These are phyloP conservation scores for Neodon shergylaensis DNA, from an alignment of 2,113 vertebrate species.

Conservation along the genomic window DNA sequence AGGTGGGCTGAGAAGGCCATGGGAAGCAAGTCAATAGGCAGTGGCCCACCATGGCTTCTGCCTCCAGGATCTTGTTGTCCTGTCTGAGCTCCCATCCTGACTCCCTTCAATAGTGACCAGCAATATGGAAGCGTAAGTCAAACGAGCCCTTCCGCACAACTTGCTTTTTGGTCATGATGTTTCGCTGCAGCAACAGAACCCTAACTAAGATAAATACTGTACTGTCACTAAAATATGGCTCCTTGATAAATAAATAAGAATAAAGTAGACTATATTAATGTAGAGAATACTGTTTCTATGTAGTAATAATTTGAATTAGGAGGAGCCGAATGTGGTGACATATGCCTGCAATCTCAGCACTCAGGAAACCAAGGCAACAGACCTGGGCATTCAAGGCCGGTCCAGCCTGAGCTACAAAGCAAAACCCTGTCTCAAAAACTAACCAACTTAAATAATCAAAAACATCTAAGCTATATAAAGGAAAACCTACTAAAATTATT, in stretches of 20 bases:
- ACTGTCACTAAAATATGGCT: constrained; percentile 16
- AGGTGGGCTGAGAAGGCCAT: no score
- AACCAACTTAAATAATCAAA: background rate
- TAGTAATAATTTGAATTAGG: background rate
- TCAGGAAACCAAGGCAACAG: background rate
- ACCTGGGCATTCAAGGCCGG: background rate
- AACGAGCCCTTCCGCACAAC: no score
- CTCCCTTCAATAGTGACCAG: no score
- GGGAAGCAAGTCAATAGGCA: no score
- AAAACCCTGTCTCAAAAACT: background rate
- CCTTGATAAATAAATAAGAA: background rate
- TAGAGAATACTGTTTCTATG: background rate
- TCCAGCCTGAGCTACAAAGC: background rate
- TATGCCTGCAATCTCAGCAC: background rate
- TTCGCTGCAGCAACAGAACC: no score
- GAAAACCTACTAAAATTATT: background rate
- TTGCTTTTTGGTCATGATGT: no score
- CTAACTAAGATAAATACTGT: background rate
- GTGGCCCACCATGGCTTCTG: no score
- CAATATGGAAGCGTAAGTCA: no score
- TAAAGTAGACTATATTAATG: background rate
- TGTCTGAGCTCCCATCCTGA: no score
- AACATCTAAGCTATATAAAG: background rate
- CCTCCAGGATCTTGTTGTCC: no score
- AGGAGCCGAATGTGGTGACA: background rate